Conservation (phyloP, 2,888 invertebrate genomes). For the Pterostichus niger region DNA sequence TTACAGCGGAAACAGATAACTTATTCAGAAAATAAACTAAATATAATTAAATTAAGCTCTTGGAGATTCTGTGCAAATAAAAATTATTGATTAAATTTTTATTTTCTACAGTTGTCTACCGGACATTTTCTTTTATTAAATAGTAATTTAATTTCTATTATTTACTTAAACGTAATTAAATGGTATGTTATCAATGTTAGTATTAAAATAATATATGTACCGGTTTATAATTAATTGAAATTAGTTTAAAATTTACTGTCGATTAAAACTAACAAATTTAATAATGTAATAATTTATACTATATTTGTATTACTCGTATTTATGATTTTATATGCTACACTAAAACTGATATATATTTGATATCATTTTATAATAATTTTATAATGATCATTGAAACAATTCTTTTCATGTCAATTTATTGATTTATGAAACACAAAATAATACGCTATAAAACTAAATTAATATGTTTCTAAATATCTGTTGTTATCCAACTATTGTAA, state of each 20-base stretch:
- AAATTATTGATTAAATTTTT: conserved; percentile 38
- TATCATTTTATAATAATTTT: conserved; percentile 7
- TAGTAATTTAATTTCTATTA: no score
- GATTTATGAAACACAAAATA: background rate
- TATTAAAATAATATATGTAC: background rate
- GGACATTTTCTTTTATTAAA: background rate
- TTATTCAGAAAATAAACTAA: conserved; percentile 58
- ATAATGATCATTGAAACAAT: background rate
- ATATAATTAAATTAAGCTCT: conserved; percentile 52
- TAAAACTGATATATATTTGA: conserved; percentile 9
- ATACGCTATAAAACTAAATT: background rate
- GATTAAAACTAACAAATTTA: conserved; percentile 4
- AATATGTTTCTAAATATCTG: background rate
- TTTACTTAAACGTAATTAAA: no score
- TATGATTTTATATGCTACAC: background rate
- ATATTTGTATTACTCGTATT: background rate
- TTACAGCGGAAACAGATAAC: conserved; percentile 44
- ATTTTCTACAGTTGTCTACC: background rate
- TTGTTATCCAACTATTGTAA: background rate
- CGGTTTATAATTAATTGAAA: background rate
- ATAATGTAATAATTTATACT: background rate
- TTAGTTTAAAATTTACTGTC: background rate
- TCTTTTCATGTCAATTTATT: conserved; percentile 13
- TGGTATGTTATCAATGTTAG: no score
- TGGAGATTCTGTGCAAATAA: background rate